phyloP scores from a whole-genome alignment of 2,113 vertebrate species.

The Nanger granti region DNA sequence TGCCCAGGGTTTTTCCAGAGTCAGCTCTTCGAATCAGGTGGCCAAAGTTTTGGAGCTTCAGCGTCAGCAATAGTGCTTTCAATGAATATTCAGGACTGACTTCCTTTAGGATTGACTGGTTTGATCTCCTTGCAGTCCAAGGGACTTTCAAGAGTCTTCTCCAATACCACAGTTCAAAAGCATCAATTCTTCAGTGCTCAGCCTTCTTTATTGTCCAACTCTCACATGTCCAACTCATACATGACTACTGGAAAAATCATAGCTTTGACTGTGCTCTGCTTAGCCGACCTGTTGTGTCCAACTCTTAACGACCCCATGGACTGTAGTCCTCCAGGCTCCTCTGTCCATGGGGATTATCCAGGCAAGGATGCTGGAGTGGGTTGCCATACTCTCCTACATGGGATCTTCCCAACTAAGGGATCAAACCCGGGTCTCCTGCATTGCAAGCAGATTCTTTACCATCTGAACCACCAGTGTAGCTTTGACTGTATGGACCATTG shows the following conservation, averaged over 20 bases:
- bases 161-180: neutral
- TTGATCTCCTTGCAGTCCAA: neutral
- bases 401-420: neutral
- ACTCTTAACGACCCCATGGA: neutral
- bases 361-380: neutral
- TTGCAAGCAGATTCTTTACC: neutral
- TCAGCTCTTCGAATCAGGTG: neutral
- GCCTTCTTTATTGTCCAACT: neutral
- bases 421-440: neutral
- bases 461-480: neutral
- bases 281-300: neutral
- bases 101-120: neutral
- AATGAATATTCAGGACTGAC: neutral
- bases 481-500: neutral
- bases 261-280: neutral
- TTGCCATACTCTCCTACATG: neutral
- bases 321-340: neutral
- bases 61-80: neutral
- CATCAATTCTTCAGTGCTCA: neutral
- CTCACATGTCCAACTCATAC: neutral
- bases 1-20: neutral
- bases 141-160: neutral
- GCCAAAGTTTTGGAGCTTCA: neutral
- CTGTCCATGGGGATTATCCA: neutral
- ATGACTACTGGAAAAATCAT: neutral